Base-by-base conservation (phyloP, 2,888 invertebrate genomes). In the Hypomecis punctinalis region DNA sequence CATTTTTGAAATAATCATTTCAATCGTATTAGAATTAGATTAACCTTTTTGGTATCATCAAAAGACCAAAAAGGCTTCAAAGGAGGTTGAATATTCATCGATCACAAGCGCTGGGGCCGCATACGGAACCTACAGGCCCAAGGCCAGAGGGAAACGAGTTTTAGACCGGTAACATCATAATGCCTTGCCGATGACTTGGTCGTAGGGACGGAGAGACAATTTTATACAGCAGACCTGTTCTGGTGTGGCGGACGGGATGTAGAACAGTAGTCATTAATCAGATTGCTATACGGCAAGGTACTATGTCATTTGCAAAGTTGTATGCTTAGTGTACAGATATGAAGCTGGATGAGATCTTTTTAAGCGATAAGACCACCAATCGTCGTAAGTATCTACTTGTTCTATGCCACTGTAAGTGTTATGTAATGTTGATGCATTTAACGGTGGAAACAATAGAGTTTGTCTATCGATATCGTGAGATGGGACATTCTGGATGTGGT, bases 111-210 rank as follows among this genome's bases (percentile, higher is more conserved):
- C 72, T 74, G 84, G 81, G 85, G 85, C 82, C 88, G 77, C 80
- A 83, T 78, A 81, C 85, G 85, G 84, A 86, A 89, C 86, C 86
- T 83, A 83, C 79, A 83, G 77, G 77, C 48, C 80, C 89, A 92
- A 91, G 91, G 91, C 85, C 86, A 81, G 23, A 67, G 46, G 48
- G 52, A 65, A 86, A 91, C 91, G 85, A 79, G 91, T 91, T 90
- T 78, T 66, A 77, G 79, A 86, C 59, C 62, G 58, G 66, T 66
- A 59, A 37, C 51, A 61, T 58, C 61, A 72, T 70, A 56, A 62
- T 63, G 71, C 73, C 70, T 69, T 73, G 72, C 70, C 73, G 55
- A 61, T 64, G 67, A 64, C 51, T 64, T 63, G 49, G 53, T 43
- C 48, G 48, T 67, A 67, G 60, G 67, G 63, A 63, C 57, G 46